These are phyloP conservation scores for Netelia inedita DNA, from an alignment of 2,888 invertebrate genomes.

Conservation along the genomic window DNA sequence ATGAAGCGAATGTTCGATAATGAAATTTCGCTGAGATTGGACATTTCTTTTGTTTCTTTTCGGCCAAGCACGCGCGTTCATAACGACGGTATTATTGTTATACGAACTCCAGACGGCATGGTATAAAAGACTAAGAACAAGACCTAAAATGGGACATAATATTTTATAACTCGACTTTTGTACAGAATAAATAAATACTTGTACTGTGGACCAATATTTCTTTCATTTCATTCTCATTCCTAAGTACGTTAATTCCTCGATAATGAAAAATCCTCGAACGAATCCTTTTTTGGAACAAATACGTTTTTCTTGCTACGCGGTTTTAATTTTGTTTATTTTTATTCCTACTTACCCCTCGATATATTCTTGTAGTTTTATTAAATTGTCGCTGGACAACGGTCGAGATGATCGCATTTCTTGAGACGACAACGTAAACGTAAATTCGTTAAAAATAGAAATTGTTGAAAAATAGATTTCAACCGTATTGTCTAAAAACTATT, in stretches of 20 bases:
- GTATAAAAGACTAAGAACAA: constrained; percentile 83
- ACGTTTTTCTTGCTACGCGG: neutral
- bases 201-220: constrained; percentile 84
- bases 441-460: too few relatives aligned
- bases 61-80: constrained; percentile 75
- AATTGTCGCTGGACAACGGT: too few relatives aligned
- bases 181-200: constrained; percentile 84
- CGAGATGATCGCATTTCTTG: too few relatives aligned
- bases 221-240: constrained; percentile 80
- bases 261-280: neutral
- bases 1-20: neutral
- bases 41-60: constrained; percentile 43
- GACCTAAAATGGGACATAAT: constrained; percentile 83
- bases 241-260: constrained; percentile 13
- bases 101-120: constrained; percentile 82
- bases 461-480: too few relatives aligned
- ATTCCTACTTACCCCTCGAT: too few relatives aligned
- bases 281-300: neutral
- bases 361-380: too few relatives aligned
- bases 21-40: constrained; percentile 11
- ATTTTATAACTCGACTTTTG: constrained; percentile 84
- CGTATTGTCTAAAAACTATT: too few relatives aligned
- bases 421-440: too few relatives aligned
- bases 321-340: neutral
- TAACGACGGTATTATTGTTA: constrained; percentile 80